Conservation (phyloP, 2,113 vertebrate genomes). For the Holacanthus passer region DNA sequence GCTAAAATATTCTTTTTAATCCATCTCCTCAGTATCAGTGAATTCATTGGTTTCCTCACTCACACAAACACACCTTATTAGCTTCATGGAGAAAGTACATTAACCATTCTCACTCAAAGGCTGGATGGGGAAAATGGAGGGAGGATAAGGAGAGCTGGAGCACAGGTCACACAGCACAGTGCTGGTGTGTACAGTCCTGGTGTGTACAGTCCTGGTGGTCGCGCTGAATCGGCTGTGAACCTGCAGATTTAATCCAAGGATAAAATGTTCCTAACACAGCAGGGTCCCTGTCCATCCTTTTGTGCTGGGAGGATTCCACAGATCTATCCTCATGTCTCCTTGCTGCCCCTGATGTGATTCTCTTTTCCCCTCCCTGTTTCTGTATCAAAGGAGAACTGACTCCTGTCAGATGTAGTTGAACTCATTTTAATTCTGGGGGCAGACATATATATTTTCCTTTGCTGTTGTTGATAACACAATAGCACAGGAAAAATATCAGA, state of each 20-base stretch:
- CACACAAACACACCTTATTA: conserved; percentile 28
- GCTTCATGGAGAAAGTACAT: conserved; percentile 25
- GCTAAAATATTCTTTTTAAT: conserved; percentile 6
- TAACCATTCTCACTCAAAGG: conserved; percentile 29
- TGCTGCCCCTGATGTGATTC: background rate
- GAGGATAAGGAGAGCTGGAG: conserved; percentile 17
- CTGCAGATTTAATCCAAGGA: conserved; percentile 62
- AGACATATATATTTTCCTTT: background rate
- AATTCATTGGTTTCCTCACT: conserved; percentile 1
- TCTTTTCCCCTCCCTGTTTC: conserved; percentile 17
- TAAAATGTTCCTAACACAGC: conserved; percentile 62
- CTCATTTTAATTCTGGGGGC: background rate
- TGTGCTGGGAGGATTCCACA: conserved; percentile 37
- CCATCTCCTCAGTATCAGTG: conserved; percentile 1
- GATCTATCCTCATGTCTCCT: background rate
- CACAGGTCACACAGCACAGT: background rate
- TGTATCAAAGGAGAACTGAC: conserved; percentile 19
- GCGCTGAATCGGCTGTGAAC: conserved; percentile 20
- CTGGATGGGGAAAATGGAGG: conserved; percentile 13
- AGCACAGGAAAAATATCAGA: background rate
- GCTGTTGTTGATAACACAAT: background rate
- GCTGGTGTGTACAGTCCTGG: background rate
- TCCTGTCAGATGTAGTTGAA: background rate
- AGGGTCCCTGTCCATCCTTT: conserved; percentile 52
- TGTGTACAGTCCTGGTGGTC: background rate